Percentiles rank a stretch among this genome's conserved stretches.
phyloP scores from a whole-genome alignment of 2,888 invertebrate species.

The Tachystola acroxantha region DNA sequence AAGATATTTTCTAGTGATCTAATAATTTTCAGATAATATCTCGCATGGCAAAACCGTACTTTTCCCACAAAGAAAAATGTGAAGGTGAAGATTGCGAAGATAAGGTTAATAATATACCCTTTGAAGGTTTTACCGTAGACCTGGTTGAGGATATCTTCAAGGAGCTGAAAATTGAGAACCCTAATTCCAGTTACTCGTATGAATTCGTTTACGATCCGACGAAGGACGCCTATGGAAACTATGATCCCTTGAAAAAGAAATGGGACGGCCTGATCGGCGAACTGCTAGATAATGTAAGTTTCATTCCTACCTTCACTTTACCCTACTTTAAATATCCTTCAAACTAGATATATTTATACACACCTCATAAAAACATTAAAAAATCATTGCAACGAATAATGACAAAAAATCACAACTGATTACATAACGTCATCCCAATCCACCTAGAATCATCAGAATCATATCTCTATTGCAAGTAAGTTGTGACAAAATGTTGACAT shows the following conservation, averaged over 20 bases:
- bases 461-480: too few relatives aligned
- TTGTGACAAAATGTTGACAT: too few relatives aligned
- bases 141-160: conserved; percentile 83
- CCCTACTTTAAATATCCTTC: too few relatives aligned
- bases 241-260: conserved; percentile 43
- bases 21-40: conserved; percentile 76
- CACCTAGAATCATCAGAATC: too few relatives aligned
- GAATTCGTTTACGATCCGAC: conserved; percentile 29
- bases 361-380: too few relatives aligned
- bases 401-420: too few relatives aligned
- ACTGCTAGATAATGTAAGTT: conserved; percentile 27
- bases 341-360: too few relatives aligned
- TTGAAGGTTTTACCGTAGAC: conserved; percentile 88
- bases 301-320: too few relatives aligned
- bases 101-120: conserved; percentile 59
- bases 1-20: too few relatives aligned
- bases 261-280: conserved; percentile 62
- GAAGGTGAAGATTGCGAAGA: conserved; percentile 41
- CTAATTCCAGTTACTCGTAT: conserved; percentile 52
- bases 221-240: conserved; percentile 39
- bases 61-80: conserved; percentile 78
- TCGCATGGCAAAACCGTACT: conserved; percentile 85
- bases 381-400: too few relatives aligned
- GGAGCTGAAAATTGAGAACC: conserved; percentile 57
- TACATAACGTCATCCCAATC: too few relatives aligned